Percentiles rank a stretch among this genome's conserved stretches.
phyloP scores from a whole-genome alignment of 2,113 vertebrate species.

The Esox niger region DNA sequence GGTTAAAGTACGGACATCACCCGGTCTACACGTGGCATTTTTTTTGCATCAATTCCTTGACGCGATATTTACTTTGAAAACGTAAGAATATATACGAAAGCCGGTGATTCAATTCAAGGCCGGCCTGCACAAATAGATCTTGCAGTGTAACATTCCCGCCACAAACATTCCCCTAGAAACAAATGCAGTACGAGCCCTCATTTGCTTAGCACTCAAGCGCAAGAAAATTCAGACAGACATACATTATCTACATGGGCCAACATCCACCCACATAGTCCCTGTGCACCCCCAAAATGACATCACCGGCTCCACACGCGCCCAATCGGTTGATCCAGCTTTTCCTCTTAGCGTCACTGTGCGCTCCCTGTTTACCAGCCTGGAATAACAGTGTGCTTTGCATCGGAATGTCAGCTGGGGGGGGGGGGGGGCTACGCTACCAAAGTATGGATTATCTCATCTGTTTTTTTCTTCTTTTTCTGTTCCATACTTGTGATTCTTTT shows the following conservation, averaged over 20 bases:
- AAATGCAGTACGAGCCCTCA: not conserved
- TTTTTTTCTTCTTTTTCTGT: constrained; percentile 1
- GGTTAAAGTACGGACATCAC: too few species aligned
- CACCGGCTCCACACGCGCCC: constrained; percentile 9
- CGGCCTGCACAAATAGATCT: too few species aligned
- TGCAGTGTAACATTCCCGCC: too few species aligned
- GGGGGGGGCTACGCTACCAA: not conserved
- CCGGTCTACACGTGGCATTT: too few species aligned
- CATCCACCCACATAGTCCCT: not conserved
- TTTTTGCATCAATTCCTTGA: too few species aligned
- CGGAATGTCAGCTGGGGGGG: not conserved
- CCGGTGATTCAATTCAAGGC: too few species aligned
- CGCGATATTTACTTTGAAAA: too few species aligned
- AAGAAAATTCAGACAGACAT: not conserved
- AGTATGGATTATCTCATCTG: constrained; percentile 15
- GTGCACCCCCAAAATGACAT: constrained; percentile 7
- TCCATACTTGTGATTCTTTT: constrained; percentile 16
- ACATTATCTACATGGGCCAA: not conserved
- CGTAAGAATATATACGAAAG: too few species aligned
- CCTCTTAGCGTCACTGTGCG: not conserved
- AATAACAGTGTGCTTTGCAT: constrained; percentile 16
- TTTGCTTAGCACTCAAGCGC: not conserved
- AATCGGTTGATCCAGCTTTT: constrained; percentile 9
- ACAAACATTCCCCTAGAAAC: not conserved
- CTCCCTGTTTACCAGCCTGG: constrained; percentile 6